phyloP scores from a whole-genome alignment of 2,888 invertebrate genomes.

The Calephelis perditalis region DNA sequence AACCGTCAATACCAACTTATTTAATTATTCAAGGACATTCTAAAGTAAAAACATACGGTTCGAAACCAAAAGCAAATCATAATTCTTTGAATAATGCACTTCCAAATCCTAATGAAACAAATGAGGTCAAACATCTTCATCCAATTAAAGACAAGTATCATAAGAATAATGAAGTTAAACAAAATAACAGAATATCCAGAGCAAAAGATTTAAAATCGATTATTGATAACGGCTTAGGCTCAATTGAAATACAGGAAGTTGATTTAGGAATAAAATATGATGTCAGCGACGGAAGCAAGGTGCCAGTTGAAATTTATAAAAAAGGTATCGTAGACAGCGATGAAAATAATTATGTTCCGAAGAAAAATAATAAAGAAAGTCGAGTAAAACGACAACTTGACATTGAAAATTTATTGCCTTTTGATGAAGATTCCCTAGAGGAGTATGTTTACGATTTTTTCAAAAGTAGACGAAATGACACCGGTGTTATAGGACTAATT shows the following conservation, averaged over 20 bases:
- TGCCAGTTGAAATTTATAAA: slow-evolving; percentile 75
- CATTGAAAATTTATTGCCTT: slow-evolving; percentile 62
- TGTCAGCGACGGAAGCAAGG: slow-evolving; percentile 72
- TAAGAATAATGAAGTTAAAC: slow-evolving; percentile 47
- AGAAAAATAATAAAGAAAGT: slow-evolving; percentile 35
- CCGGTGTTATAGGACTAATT: slow-evolving; percentile 57
- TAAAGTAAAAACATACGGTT: slow-evolving; percentile 90
- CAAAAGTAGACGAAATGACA: slow-evolving; percentile 56
- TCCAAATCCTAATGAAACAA: slow-evolving; percentile 65
- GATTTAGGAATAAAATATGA: slow-evolving; percentile 78
- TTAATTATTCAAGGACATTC: slow-evolving; percentile 91
- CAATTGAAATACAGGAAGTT: slow-evolving; percentile 76
- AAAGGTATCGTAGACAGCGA: slow-evolving; percentile 80
- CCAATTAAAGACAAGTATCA: slow-evolving; percentile 53
- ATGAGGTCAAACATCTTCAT: slow-evolving; percentile 78
- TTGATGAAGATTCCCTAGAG: slow-evolving; percentile 63
- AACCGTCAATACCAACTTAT: slow-evolving; percentile 82
- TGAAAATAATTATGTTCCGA: slow-evolving; percentile 47
- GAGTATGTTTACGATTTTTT: slow-evolving; percentile 61
- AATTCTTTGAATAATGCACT: slow-evolving; percentile 69
- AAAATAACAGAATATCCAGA: slow-evolving; percentile 45
- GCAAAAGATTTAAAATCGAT: slow-evolving; percentile 59
- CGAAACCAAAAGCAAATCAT: slow-evolving; percentile 69
- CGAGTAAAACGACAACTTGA: slow-evolving; percentile 56
- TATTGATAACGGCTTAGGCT: slow-evolving; percentile 62